Conservation (phyloP, 2,888 invertebrate genomes). For the Athalia rosae region DNA sequence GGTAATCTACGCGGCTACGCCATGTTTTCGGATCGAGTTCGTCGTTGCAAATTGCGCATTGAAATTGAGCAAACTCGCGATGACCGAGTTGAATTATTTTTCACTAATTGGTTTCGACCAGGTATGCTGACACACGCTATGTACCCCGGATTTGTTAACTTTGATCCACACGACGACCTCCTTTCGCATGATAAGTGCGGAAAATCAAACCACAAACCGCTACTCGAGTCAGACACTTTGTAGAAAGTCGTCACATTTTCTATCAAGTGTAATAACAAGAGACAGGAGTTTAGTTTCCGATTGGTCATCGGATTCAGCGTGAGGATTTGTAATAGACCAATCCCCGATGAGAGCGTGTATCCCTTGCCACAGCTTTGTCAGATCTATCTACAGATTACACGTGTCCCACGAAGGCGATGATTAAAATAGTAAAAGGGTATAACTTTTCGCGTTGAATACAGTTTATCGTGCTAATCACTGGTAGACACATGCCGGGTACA, state of each 20-base stretch:
- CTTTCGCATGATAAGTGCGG: too few relatives aligned
- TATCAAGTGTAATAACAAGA: not conserved
- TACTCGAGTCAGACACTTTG: too few relatives aligned
- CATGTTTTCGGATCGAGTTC: too few relatives aligned
- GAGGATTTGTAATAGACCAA: conserved; percentile 24
- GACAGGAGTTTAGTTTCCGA: not conserved
- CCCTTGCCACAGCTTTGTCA: not conserved
- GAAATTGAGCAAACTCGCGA: too few relatives aligned
- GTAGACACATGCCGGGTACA: not conserved
- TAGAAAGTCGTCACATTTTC: not conserved
- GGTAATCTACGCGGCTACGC: too few relatives aligned
- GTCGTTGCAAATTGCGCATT: too few relatives aligned
- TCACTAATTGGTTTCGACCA: too few relatives aligned
- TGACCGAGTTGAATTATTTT: too few relatives aligned
- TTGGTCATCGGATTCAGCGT: not conserved
- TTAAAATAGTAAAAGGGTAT: conserved; percentile 6
- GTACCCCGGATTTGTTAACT: too few relatives aligned
- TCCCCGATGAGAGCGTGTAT: conserved; percentile 33
- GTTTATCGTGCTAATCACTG: conserved; percentile 1
- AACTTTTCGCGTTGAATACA: not conserved
- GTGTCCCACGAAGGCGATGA: conserved; percentile 18
- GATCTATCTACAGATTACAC: conserved; percentile 24
- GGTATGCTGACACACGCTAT: too few relatives aligned
- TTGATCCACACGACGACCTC: too few relatives aligned
- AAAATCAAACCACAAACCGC: too few relatives aligned